Percentiles rank a stretch among this genome's conserved stretches.
Evolutionary conservation across 1,140 invertebrate species (phyloP).

Genomic region (Trichonephila inaurata): DNA sequence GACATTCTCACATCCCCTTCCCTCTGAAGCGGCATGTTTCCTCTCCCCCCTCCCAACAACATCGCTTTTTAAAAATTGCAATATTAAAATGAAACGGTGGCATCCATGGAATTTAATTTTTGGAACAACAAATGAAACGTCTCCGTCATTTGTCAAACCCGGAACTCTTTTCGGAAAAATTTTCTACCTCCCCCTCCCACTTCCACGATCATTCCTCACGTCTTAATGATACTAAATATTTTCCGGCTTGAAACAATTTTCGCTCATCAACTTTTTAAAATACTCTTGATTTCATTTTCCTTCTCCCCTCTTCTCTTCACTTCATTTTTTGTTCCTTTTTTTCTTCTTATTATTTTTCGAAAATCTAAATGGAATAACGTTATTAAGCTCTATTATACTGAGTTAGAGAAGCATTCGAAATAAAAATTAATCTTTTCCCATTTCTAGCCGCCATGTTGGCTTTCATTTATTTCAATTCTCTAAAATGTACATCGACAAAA

Average conservation of each 20-base stretch:
- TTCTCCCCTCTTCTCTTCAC: background rate
- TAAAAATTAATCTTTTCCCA: background rate
- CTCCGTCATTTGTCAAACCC: background rate
- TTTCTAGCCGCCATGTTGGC: background rate
- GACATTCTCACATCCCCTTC: background rate
- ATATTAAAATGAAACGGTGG: background rate
- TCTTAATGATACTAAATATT: constrained; percentile 42
- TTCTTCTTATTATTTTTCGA: background rate
- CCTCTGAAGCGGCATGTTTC: background rate
- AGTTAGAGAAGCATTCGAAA: background rate
- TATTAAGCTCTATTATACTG: constrained; percentile 17
- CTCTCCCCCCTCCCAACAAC: background rate
- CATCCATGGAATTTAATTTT: constrained; percentile 21
- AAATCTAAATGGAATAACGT: constrained; percentile 13
- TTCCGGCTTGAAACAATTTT: constrained; percentile 24
- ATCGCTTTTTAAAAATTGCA: background rate
- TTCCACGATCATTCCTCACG: background rate
- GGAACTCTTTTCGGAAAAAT: background rate
- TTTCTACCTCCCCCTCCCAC: background rate
- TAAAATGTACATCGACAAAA: constrained; percentile 18
- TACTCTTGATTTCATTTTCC: background rate
- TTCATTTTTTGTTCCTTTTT: background rate
- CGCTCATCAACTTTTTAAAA: constrained; percentile 13
- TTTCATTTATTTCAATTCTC: constrained; percentile 15
- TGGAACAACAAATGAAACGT: constrained; percentile 27